These are phyloP conservation scores for Monopterus albus DNA, from an alignment of 2,113 vertebrate genomes.

Conservation along the genomic window DNA sequence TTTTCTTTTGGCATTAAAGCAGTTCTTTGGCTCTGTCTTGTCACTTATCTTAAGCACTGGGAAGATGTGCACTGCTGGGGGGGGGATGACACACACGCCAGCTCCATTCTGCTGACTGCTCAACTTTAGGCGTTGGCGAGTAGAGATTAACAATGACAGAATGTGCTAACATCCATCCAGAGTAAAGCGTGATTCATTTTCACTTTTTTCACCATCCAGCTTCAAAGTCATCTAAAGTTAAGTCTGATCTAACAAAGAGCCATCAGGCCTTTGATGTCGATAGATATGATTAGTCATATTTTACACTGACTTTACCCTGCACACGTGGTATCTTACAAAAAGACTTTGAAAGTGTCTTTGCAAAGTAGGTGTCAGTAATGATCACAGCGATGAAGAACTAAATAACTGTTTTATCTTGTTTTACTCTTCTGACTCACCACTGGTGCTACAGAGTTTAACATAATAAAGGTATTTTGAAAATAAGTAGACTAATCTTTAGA, in stretches of 20 bases:
- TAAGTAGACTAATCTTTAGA: no score
- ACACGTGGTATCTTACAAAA: constrained; percentile 7
- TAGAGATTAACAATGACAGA: constrained; percentile 71
- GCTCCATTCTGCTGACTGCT: constrained; percentile 76
- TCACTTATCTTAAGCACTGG: constrained; percentile 80
- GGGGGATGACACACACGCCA: constrained; percentile 69
- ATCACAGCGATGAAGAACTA: constrained; percentile 9
- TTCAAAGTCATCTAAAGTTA: constrained; percentile 63
- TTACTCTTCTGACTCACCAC: constrained; percentile 4
- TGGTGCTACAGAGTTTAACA: not conserved
- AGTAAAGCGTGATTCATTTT: constrained; percentile 55
- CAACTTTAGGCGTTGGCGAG: constrained; percentile 71
- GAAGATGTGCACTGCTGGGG: constrained; percentile 62
- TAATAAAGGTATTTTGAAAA: not conserved
- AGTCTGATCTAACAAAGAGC: constrained; percentile 47
- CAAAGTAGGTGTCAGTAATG: not conserved
- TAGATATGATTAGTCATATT: constrained; percentile 37
- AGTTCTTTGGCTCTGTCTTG: constrained; percentile 75
- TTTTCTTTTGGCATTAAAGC: constrained; percentile 75
- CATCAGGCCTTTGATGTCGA: constrained; percentile 37
- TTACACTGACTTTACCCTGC: constrained; percentile 6
- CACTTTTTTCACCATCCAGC: constrained; percentile 32
- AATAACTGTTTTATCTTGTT: constrained; percentile 2
- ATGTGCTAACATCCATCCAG: constrained; percentile 65
- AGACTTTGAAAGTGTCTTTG: constrained; percentile 11